phyloP scores from a whole-genome alignment of 92 coral and sea anemone genomes.

The Umimayanthus kanabou region DNA sequence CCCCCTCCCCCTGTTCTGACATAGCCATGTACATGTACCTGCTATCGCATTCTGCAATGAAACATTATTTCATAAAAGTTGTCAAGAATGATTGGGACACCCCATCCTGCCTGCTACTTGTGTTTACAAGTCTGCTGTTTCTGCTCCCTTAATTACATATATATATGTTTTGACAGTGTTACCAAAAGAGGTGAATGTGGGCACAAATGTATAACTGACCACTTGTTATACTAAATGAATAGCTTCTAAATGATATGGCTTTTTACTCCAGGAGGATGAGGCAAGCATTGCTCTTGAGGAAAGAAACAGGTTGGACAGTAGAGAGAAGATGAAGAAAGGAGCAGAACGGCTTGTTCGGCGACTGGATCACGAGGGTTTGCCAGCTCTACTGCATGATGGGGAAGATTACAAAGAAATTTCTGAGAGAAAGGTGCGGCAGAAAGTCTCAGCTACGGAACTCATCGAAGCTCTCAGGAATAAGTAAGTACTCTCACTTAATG shows the following conservation, averaged over 20 bases:
- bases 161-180: too few species aligned
- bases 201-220: not conserved
- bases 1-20: too few species aligned
- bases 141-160: too few species aligned
- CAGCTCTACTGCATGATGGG: constrained; percentile 84
- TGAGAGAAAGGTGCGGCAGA: constrained; percentile 77
- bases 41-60: too few species aligned
- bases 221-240: not conserved
- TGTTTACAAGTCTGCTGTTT: too few species aligned
- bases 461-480: constrained; percentile 80
- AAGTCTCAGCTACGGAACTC: constrained; percentile 90
- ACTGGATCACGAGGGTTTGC: constrained; percentile 90
- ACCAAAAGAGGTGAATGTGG: too few species aligned
- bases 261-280: constrained; percentile 70
- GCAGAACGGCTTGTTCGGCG: constrained; percentile 81
- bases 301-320: constrained; percentile 66
- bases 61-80: too few species aligned
- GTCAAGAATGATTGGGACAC: too few species aligned
- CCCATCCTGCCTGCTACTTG: too few species aligned
- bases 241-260: not conserved
- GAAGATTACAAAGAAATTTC: constrained; percentile 87
- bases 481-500: constrained; percentile 54
- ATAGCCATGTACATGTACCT: too few species aligned
- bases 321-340: constrained; percentile 71
- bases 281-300: constrained; percentile 81